These are phyloP conservation scores for Sebastiscus tertius DNA, from an alignment of 2,797 vertebrate genomes.

Conservation along the genomic window DNA sequence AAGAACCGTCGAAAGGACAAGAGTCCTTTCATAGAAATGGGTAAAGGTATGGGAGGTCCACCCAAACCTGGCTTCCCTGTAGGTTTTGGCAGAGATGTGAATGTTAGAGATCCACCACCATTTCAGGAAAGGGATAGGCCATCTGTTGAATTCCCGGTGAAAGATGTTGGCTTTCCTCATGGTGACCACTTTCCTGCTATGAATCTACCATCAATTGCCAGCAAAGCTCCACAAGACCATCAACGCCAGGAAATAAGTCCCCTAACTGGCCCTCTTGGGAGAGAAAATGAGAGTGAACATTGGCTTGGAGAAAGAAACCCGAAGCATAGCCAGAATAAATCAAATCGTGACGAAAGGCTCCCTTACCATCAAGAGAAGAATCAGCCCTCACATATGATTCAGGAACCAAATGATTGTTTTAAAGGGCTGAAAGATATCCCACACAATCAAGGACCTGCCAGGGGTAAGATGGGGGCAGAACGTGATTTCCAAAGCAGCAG, in stretches of 20 bases:
- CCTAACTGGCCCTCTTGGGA: conserved; percentile 50
- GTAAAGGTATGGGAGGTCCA: conserved; percentile 76
- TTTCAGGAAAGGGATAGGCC: conserved; percentile 73
- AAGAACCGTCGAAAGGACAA: conserved; percentile 86
- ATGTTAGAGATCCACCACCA: conserved; percentile 57
- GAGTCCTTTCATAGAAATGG: conserved; percentile 54
- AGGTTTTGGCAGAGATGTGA: conserved; percentile 72
- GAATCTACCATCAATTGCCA: conserved; percentile 57
- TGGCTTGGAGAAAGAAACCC: conserved; percentile 77
- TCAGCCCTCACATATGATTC: conserved; percentile 44
- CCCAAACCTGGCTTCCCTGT: conserved; percentile 80
- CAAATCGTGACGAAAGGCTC: conserved; percentile 57
- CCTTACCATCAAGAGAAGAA: conserved; percentile 74
- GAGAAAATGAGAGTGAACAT: conserved; percentile 73
- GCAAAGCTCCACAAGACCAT: conserved; percentile 65
- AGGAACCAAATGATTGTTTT: conserved; percentile 67
- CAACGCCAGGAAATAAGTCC: conserved; percentile 60
- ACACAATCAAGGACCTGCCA: conserved; percentile 62
- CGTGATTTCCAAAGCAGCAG: conserved; percentile 85
- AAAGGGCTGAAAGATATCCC: conserved; percentile 70
- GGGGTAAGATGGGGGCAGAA: conserved; percentile 59
- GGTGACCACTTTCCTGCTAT: conserved; percentile 66
- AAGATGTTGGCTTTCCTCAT: conserved; percentile 71
- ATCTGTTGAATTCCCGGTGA: conserved; percentile 66
- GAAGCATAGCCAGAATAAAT: conserved; percentile 64